phyloP scores from a whole-genome alignment of 2,113 vertebrate genomes.

The Psilopogon haemacephalus region DNA sequence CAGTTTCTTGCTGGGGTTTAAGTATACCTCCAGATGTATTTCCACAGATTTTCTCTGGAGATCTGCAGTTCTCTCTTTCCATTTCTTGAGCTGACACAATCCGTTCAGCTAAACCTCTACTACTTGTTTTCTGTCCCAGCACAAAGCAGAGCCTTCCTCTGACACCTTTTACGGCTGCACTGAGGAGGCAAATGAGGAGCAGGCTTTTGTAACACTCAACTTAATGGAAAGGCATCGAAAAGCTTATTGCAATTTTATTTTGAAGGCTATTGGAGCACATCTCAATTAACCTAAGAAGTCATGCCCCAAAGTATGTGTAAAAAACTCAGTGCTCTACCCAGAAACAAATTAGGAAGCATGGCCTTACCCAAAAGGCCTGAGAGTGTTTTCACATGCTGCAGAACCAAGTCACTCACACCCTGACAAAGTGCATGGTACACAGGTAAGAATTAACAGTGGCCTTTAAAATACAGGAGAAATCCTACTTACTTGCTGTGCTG shows the following conservation, averaged over 20 bases:
- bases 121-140: background rate
- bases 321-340: background rate
- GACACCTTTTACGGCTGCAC: background rate
- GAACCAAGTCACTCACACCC: background rate
- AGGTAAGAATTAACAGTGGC: background rate
- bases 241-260: background rate
- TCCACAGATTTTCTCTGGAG: background rate
- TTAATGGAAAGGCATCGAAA: background rate
- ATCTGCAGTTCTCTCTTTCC: background rate
- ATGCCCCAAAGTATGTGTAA: background rate
- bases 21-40: background rate
- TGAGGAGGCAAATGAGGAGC: background rate
- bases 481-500: constrained; percentile 59
- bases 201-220: background rate
- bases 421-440: background rate
- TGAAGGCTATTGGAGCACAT: background rate
- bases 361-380: background rate
- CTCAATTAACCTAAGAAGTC: background rate
- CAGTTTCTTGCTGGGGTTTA: background rate
- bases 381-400: background rate
- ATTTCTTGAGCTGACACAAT: background rate
- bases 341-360: background rate
- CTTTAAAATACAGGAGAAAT: constrained; percentile 22
- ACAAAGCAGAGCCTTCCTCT: background rate
- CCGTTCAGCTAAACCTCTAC: background rate